A percentile compares a stretch with the other conserved stretches of the same genome.
phyloP scores from a whole-genome alignment of 2,888 invertebrate genomes.

The Ditylenchus weischeri region DNA sequence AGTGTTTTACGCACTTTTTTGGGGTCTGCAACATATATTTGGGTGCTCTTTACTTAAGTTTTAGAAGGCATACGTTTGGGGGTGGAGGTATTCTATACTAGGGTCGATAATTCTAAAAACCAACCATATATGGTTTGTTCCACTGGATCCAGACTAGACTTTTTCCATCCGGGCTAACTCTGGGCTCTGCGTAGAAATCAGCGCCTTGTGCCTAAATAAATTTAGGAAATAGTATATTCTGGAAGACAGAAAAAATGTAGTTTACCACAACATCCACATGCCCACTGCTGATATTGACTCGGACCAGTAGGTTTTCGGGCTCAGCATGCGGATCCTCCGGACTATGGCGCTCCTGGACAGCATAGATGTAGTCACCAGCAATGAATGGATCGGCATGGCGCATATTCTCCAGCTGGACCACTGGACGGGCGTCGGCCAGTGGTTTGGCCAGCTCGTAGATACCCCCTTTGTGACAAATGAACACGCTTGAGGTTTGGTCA shows the following conservation, averaged over 20 bases:
- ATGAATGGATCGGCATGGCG: conserved; percentile 25
- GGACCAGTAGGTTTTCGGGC: conserved; percentile 20
- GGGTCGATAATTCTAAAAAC: not conserved
- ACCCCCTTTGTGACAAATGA: conserved; percentile 13
- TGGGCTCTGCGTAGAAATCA: conserved; percentile 61
- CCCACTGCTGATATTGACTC: conserved; percentile 11
- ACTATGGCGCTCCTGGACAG: conserved; percentile 21
- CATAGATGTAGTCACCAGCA: conserved; percentile 13
- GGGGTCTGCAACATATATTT: too few relatives aligned
- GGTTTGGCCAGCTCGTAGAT: conserved; percentile 17
- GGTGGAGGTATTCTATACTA: too few relatives aligned
- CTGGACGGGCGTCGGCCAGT: conserved; percentile 5
- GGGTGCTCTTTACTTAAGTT: too few relatives aligned
- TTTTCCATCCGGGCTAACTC: conserved; percentile 60
- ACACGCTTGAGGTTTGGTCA: conserved; percentile 1
- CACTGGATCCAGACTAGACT: conserved; percentile 61
- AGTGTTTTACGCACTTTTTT: too few relatives aligned
- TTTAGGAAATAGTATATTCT: too few relatives aligned
- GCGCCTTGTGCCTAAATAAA: conserved; percentile 52
- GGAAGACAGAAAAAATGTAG: not conserved
- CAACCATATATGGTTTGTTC: conserved; percentile 63
- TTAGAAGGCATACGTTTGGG: too few relatives aligned
- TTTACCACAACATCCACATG: conserved; percentile 6
- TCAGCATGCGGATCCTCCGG: conserved; percentile 6
- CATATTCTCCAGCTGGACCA: conserved; percentile 9